phyloP scores from a whole-genome alignment of 2,113 vertebrate species.

The Pterocles burchelli region DNA sequence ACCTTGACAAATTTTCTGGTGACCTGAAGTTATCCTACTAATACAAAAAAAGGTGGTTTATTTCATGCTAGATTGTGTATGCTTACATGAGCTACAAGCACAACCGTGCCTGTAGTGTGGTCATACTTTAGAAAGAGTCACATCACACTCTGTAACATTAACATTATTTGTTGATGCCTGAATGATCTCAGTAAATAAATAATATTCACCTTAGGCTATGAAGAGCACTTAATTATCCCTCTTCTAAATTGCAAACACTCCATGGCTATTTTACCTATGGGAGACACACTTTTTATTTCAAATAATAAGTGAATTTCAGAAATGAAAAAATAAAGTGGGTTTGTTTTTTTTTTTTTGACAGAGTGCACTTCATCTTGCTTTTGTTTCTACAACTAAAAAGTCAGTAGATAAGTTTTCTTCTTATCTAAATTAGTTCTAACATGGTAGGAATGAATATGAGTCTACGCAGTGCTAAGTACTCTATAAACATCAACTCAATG shows the following conservation, averaged over 20 bases:
- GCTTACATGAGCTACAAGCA: not conserved
- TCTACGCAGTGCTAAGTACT: not conserved
- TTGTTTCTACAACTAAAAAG: not conserved
- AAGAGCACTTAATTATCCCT: conserved; percentile 6
- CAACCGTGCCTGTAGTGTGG: not conserved
- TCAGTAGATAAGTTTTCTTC: not conserved
- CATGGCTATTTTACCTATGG: not conserved
- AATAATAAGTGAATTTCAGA: not conserved
- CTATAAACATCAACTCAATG: not conserved
- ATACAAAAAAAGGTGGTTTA: not conserved
- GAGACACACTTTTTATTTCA: not conserved
- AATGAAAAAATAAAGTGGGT: not conserved
- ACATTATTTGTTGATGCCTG: not conserved
- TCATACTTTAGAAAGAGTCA: not conserved
- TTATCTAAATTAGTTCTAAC: not conserved
- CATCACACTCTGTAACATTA: not conserved
- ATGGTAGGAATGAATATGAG: not conserved
- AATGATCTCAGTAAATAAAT: conserved; percentile 19
- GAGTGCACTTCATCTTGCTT: not conserved
- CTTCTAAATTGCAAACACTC: not conserved
- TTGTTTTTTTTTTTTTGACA: not conserved
- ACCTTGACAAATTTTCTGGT: not conserved
- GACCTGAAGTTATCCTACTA: not conserved
- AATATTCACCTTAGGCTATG: not conserved
- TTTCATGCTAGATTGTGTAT: not conserved